Evolutionary conservation across 64 coral and sea anemone genomes (phyloP).

Genomic region (Orbicella faveolata): DNA sequence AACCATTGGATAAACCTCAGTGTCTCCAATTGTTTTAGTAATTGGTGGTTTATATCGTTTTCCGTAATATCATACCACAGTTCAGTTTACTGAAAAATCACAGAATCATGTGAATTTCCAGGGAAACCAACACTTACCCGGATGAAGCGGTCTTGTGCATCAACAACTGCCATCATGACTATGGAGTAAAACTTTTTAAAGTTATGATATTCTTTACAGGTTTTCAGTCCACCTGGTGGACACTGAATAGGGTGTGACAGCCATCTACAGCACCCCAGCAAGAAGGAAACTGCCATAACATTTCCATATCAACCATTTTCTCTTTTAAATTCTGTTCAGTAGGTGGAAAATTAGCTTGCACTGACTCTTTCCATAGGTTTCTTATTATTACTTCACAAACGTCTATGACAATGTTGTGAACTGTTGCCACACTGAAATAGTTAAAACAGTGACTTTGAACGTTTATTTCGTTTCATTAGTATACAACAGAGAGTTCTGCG

Average conservation of each 20-base stretch:
- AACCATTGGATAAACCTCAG: constrained; percentile 6
- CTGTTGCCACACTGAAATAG: background rate
- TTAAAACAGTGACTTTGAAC: too few species aligned
- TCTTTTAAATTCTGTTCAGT: constrained; percentile 12
- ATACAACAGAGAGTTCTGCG: too few species aligned
- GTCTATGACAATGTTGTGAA: constrained; percentile 7
- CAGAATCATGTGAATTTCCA: constrained; percentile 59
- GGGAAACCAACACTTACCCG: constrained; percentile 49
- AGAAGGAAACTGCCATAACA: constrained; percentile 40
- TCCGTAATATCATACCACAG: background rate
- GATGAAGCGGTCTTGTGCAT: constrained; percentile 13
- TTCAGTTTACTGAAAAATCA: constrained; percentile 47
- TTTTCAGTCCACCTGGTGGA: constrained; percentile 23
- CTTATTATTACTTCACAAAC: constrained; percentile 15
- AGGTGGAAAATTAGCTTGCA: background rate
- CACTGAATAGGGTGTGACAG: constrained; percentile 45
- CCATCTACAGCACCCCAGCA: constrained; percentile 42
- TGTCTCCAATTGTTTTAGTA: constrained; percentile 7
- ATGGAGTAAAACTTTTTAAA: constrained; percentile 54
- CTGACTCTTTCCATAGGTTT: constrained; percentile 3
- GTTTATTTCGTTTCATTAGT: too few species aligned
- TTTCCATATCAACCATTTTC: constrained; percentile 36
- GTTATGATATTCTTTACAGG: constrained; percentile 26
- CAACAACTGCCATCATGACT: constrained; percentile 40
- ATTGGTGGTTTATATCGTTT: constrained; percentile 18